A percentile compares a stretch with the other conserved stretches of the same genome.
These are phyloP conservation scores for Apocheima hispidaria DNA, from an alignment of 2,888 invertebrate genomes.

Conservation along the genomic window DNA sequence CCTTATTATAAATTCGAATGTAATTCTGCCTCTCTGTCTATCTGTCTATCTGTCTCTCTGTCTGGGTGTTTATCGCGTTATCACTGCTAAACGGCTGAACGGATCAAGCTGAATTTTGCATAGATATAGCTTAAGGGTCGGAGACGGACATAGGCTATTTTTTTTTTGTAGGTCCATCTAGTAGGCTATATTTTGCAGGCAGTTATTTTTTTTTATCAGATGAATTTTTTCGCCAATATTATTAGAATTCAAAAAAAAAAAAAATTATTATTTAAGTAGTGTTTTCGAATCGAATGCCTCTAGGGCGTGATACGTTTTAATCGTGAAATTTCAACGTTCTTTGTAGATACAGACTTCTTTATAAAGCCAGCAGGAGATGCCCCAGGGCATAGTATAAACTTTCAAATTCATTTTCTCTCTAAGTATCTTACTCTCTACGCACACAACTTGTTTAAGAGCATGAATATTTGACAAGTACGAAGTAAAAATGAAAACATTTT, in stretches of 20 bases:
- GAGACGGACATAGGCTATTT: too few relatives aligned
- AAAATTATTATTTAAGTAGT: neutral
- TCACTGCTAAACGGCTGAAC: too few relatives aligned
- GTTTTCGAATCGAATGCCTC: neutral
- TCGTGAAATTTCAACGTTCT: conserved; percentile 5
- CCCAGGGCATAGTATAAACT: conserved; percentile 17
- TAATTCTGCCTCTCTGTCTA: too few relatives aligned
- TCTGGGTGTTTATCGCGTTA: too few relatives aligned
- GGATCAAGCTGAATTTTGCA: too few relatives aligned
- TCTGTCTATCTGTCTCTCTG: too few relatives aligned
- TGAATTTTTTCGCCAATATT: too few relatives aligned
- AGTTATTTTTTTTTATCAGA: too few relatives aligned
- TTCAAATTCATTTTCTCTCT: conserved; percentile 13
- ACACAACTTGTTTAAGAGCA: conserved; percentile 6
- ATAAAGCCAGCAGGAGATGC: conserved; percentile 19
- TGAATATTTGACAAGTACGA: conserved; percentile 22
- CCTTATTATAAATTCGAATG: too few relatives aligned
- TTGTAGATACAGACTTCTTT: conserved; percentile 6
- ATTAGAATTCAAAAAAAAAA: neutral
- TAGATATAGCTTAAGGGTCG: too few relatives aligned
- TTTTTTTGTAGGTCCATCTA: too few relatives aligned
- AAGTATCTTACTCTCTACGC: neutral
- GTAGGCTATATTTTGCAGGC: too few relatives aligned
- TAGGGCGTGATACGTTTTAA: neutral
- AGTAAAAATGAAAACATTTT: conserved; percentile 12